Percentiles rank a stretch among this genome's conserved stretches.
Evolutionary conservation across 1,140 invertebrate genomes (phyloP).

Genomic region (Neotoxoptera formosana): DNA sequence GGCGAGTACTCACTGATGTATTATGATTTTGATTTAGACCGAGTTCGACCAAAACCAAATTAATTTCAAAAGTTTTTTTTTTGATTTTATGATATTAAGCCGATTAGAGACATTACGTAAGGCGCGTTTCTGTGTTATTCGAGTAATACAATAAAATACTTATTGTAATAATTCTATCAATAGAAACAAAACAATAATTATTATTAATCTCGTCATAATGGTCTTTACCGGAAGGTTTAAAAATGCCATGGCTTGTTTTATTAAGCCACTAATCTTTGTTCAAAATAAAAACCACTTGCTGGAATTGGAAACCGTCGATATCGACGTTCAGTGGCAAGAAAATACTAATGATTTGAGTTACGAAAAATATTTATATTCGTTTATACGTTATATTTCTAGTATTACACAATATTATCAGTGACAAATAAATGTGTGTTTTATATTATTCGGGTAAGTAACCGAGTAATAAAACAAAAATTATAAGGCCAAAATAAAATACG

Average conservation of each 20-base stretch:
- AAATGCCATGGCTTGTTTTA: not conserved
- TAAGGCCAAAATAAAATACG: not conserved
- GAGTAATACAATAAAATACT: not conserved
- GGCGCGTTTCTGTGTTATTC: no score
- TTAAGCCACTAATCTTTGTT: not conserved
- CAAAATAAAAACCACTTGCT: not conserved
- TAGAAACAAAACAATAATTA: not conserved
- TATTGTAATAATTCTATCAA: not conserved
- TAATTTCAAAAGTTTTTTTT: not conserved
- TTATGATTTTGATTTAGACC: not conserved
- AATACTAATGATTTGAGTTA: not conserved
- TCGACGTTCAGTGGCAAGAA: not conserved
- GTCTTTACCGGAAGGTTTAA: not conserved
- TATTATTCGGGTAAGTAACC: not conserved
- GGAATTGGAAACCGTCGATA: not conserved
- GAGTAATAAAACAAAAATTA: not conserved
- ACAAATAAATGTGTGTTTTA: not conserved
- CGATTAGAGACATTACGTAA: not conserved
- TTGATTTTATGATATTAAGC: not conserved
- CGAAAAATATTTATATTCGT: not conserved
- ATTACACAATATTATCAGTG: not conserved
- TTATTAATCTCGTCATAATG: not conserved
- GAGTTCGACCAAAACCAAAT: not conserved
- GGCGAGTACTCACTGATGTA: not conserved
- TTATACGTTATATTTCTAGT: not conserved